A percentile compares a stretch with the other conserved stretches of the same genome.
These are phyloP conservation scores for Panopea generosa DNA, from an alignment of 2,888 invertebrate species.

Conservation along the genomic window DNA sequence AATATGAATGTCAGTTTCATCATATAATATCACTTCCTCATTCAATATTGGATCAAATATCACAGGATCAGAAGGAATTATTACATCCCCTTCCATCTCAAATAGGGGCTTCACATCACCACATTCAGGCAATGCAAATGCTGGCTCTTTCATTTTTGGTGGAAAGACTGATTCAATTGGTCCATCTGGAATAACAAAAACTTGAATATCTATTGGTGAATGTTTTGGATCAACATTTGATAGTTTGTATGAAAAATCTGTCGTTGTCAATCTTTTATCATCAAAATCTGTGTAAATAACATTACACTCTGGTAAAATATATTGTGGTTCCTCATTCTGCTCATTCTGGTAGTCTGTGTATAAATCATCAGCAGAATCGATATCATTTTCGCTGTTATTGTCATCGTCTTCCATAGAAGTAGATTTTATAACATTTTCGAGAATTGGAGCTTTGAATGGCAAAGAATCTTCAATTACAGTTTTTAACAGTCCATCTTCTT, in stretches of 20 bases:
- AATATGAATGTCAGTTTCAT: background rate
- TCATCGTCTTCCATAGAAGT: slow-evolving; percentile 19
- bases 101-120: slow-evolving; percentile 4
- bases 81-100: background rate
- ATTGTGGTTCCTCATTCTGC: slow-evolving; percentile 7
- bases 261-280: background rate
- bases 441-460: slow-evolving; percentile 58
- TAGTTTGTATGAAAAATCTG: slow-evolving; percentile 16
- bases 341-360: slow-evolving; percentile 24
- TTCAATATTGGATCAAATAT: background rate
- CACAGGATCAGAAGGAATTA: too few species aligned
- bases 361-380: slow-evolving; percentile 30
- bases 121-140: background rate
- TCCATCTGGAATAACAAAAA: slow-evolving; percentile 48
- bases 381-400: background rate
- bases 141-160: background rate
- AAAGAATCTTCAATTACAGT: slow-evolving; percentile 56
- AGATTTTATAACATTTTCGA: slow-evolving; percentile 48
- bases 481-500: slow-evolving; percentile 43
- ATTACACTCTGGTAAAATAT: slow-evolving; percentile 51
- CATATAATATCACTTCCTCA: slow-evolving; percentile 6
- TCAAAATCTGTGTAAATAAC: slow-evolving; percentile 28
- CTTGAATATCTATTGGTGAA: slow-evolving; percentile 47
- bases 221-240: slow-evolving; percentile 23
- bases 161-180: slow-evolving; percentile 14